These are phyloP conservation scores for Rutpela maculata DNA, from an alignment of 2,888 invertebrate genomes.

Conservation along the genomic window DNA sequence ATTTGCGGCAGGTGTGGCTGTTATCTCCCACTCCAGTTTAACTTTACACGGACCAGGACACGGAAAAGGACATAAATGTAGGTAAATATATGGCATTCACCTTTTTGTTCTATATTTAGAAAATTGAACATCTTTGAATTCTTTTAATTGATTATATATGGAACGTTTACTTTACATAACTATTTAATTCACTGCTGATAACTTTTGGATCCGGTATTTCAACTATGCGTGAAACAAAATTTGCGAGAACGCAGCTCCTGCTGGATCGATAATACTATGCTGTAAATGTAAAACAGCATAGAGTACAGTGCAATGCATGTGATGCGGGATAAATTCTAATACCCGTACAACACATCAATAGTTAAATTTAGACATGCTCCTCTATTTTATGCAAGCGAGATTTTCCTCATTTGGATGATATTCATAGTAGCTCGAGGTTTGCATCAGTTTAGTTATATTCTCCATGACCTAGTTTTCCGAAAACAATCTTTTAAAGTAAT, in stretches of 20 bases:
- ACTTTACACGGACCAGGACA: neutral
- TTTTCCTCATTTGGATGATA: neutral
- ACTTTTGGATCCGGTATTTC: neutral
- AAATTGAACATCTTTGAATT: neutral
- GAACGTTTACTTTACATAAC: too few relatives aligned
- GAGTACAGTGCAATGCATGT: conserved; percentile 8
- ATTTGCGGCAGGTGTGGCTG: neutral
- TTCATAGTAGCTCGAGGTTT: neutral
- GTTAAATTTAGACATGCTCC: neutral
- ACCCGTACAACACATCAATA: neutral
- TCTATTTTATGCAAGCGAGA: neutral
- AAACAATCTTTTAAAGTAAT: too few relatives aligned
- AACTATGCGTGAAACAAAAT: neutral
- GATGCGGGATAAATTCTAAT: conserved; percentile 6
- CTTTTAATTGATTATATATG: neutral
- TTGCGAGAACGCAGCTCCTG: neutral
- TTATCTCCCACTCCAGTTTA: neutral
- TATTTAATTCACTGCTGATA: too few relatives aligned
- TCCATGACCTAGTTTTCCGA: too few relatives aligned
- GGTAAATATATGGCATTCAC: neutral
- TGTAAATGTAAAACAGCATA: conserved; percentile 25
- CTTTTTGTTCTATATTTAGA: conserved; percentile 10
- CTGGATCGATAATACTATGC: conserved; percentile 29
- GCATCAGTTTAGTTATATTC: too few relatives aligned
- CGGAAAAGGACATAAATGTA: neutral